These are phyloP conservation scores for Helogale parvula DNA, from an alignment of 2,113 vertebrate genomes.

Conservation along the genomic window DNA sequence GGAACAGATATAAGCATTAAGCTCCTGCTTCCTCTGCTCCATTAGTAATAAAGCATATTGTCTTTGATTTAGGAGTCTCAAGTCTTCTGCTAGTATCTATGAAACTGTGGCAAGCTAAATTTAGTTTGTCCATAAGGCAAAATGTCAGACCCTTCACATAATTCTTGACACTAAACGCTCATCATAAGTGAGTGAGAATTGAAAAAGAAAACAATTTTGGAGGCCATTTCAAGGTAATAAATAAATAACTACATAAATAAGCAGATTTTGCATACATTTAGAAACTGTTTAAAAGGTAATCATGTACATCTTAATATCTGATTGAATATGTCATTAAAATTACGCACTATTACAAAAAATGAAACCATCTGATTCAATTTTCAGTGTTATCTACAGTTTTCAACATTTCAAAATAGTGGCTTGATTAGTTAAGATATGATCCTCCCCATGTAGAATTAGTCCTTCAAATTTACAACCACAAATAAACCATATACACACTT, in stretches of 20 bases:
- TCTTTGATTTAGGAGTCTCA: neutral
- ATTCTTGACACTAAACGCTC: neutral
- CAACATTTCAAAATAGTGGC: neutral
- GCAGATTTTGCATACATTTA: neutral
- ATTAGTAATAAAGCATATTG: neutral
- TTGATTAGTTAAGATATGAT: slow-evolving; percentile 22
- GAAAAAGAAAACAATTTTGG: neutral
- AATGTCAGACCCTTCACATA: neutral
- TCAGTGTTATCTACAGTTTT: neutral
- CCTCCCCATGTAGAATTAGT: neutral
- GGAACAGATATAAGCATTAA: neutral
- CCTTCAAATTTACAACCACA: neutral
- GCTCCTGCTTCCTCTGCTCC: neutral
- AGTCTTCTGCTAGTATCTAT: neutral
- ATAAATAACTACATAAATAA: neutral
- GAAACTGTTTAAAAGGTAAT: neutral
- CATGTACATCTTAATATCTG: neutral
- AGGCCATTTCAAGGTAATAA: neutral
- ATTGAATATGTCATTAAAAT: slow-evolving; percentile 32
- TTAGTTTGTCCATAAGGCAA: neutral
- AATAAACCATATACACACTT: neutral
- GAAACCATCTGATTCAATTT: slow-evolving; percentile 19
- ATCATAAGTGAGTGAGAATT: neutral
- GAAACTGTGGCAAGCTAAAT: neutral
- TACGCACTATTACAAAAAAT: neutral